Evolutionary conservation across 2,888 invertebrate genomes (phyloP).

Genomic region (Tridacna crocea): DNA sequence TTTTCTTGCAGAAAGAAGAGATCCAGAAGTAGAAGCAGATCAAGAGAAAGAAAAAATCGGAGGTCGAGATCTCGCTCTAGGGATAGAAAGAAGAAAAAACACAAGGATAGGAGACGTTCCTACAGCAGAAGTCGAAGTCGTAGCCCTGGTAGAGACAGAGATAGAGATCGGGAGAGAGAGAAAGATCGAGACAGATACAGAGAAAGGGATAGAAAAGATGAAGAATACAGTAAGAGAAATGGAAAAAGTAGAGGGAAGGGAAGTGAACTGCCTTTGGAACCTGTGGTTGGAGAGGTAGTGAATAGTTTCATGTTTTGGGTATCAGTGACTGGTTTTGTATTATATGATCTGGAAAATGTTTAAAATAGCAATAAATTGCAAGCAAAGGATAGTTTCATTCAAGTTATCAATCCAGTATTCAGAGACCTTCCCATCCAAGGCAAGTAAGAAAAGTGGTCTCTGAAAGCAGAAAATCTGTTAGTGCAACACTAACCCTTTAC

Average conservation of each 20-base stretch:
- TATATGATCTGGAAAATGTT: no score
- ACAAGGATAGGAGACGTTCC: conserved; percentile 52
- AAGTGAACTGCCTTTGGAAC: conserved; percentile 84
- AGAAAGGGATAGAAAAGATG: conserved; percentile 57
- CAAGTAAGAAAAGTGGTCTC: no score
- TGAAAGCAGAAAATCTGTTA: no score
- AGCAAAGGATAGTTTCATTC: no score
- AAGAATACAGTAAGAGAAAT: conserved; percentile 40
- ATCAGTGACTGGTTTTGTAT: no score
- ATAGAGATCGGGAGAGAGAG: conserved; percentile 48
- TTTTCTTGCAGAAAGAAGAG: conserved; percentile 40
- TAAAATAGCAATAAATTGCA: no score
- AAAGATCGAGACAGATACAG: conserved; percentile 43
- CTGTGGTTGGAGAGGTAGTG: conserved; percentile 85
- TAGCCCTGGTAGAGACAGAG: conserved; percentile 43
- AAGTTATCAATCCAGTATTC: no score
- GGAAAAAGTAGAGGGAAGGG: conserved; percentile 35
- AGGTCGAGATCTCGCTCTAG: conserved; percentile 71
- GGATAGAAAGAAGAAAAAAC: conserved; percentile 70
- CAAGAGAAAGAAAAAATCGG: conserved; percentile 44
- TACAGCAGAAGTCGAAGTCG: conserved; percentile 66
- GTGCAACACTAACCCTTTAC: no score
- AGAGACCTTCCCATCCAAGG: no score
- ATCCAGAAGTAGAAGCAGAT: conserved; percentile 62
- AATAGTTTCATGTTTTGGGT: neutral